phyloP scores from a whole-genome alignment of 2,113 vertebrate genomes.

The Nibea albiflora region DNA sequence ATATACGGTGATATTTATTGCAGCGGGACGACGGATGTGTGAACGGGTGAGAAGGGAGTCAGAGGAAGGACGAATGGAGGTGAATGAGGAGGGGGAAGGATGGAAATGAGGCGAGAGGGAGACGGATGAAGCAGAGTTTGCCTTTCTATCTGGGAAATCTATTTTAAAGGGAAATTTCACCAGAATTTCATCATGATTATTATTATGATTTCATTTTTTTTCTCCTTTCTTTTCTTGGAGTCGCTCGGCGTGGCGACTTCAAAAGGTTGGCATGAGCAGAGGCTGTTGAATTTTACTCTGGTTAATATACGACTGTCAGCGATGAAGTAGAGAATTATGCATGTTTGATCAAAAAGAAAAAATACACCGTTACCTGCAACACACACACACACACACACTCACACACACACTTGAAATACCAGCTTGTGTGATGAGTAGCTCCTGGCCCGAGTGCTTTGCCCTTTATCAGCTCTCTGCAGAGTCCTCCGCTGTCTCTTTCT shows the following conservation, averaged over 20 bases:
- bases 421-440: slow-evolving; percentile 62
- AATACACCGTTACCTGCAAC: slow-evolving; percentile 51
- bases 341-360: slow-evolving; percentile 71
- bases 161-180: slow-evolving; percentile 66
- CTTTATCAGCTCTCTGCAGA: slow-evolving; percentile 7
- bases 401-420: background rate
- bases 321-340: slow-evolving; percentile 73
- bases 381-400: slow-evolving; percentile 37
- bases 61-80: background rate
- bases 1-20: slow-evolving; percentile 34
- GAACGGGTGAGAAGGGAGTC: background rate
- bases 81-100: background rate
- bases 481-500: background rate
- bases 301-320: slow-evolving; percentile 64
- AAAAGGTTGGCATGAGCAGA: slow-evolving; percentile 71
- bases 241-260: slow-evolving; percentile 39
- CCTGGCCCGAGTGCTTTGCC: slow-evolving; percentile 31
- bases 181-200: slow-evolving; percentile 69
- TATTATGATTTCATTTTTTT: background rate
- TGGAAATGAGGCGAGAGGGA: background rate
- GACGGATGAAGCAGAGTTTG: slow-evolving; percentile 1
- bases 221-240: slow-evolving; percentile 24
- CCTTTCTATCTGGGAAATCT: slow-evolving; percentile 56
- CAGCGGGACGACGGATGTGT: background rate
- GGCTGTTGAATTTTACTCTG: slow-evolving; percentile 68